Evolutionary conservation across 1,140 invertebrate species (phyloP), one percentile per base, ranked within the genome.

Genomic region (Drosophila sechellia): DNA sequence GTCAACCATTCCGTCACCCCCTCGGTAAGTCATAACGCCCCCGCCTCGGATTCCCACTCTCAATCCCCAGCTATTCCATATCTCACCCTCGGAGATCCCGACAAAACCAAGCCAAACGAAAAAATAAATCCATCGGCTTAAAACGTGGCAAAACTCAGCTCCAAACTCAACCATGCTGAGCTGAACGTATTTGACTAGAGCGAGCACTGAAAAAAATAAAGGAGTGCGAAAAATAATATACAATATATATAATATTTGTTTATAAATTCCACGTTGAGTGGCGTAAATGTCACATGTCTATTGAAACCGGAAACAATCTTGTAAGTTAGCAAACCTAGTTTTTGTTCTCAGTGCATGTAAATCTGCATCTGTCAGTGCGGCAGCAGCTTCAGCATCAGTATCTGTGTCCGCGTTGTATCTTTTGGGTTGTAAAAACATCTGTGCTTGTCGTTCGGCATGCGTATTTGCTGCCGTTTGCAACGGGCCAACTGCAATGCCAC

Each of bases 71-170:
- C 12, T 37, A n/a, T 35, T n/a, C 37, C 43, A 17, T 35, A 43
- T 43, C 40, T 43, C 17, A n/a, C 13, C 15, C 46, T 27, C 27
- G 5, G 37, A 65, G 60, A 37, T 53, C 64, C 46, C 45, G 12
- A 50, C 17, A 13, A 50, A 49, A 65, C 40, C 42, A 31, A n/a
- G n/a, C n/a, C n/a, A n/a, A n/a, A n/a, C 11, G 34, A 48, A 37
- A 50, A 59, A 71, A 68, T 79, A 79, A 79, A 79, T 79, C 77
- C 56, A 60, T 74, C 77, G 71, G 69, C 77, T 79, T 77, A 60
- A 79, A 74, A 53, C 43, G 59, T 64, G 70, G 31, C 52, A 40
- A 56, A 70, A 49, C 52, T 71, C 64, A 40, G 69, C 49, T 37
- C 25, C 46, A 46, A 70, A 53, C 59, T 35, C 37, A 42, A 43